Evolutionary conservation across 2,888 invertebrate species (phyloP), one percentile per base, ranked within the genome.

Genomic region (Zelleria hepariella): DNA sequence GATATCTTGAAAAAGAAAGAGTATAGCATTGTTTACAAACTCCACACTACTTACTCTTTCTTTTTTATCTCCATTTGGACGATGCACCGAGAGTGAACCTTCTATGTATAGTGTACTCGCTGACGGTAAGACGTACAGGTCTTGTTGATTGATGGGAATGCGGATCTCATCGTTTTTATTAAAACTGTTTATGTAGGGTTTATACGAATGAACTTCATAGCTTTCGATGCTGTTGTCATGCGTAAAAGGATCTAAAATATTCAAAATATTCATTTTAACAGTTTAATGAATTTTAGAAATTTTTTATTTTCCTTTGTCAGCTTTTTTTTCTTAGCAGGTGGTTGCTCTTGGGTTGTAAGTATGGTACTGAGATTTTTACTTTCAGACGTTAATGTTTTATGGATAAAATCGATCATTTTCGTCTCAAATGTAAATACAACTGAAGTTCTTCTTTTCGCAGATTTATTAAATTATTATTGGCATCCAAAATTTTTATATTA

Each of bases 81-180:
- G 48, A 20, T n/a, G 42, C 25, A 58, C 59, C 58, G 23, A 59
- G 53, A 68, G 7, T n/a, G 25, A 25, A 27, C 68, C 68, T 57
- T 69, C 67, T 53, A 70, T 62, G 59, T 68, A 64, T 54, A 67
- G 18, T 57, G 62, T 66, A 67, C 72, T 72, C 53, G 67, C 62
- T 27, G 64, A 67, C 20, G 69, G 72, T 61, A 70, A 58, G 4
- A 70, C 66, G 62, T 67, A 68, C 24, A 67, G 58, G 62, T 74
- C 70, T 55, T 66, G 64, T 49, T 71, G 67, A 64, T 72, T 67
- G 51, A 73, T 67, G 18, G 69, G 66, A 67, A 73, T 72, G 15
- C 70, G 60, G 25, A 72, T 70, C 66, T 73, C 69, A 71, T 72
- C 73, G 62, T 68, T 74, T 55, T 69, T 67, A 59, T 72, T 65